These are phyloP conservation scores for Trilocha varians DNA, from an alignment of 2,888 invertebrate species.

Conservation along the genomic window DNA sequence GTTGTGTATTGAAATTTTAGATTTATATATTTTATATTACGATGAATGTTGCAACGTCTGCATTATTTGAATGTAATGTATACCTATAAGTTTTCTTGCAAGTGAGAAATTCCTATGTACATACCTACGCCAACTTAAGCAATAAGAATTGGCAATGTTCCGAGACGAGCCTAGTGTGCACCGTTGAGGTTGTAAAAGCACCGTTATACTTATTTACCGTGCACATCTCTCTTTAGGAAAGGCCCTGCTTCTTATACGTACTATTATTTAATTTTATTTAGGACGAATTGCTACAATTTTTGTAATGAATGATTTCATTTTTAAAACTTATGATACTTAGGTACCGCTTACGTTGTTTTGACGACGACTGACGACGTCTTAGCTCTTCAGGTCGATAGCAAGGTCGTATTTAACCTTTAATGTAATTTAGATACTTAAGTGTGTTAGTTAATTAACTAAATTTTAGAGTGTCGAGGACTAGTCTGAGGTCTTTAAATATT, in stretches of 20 bases:
- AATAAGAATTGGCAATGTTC: slow-evolving; percentile 70
- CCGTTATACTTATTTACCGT: slow-evolving; percentile 70
- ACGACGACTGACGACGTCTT: too few relatives aligned
- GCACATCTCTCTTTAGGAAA: slow-evolving; percentile 63
- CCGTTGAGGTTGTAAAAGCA: slow-evolving; percentile 61
- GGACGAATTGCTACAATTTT: not conserved
- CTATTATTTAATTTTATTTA: slow-evolving; percentile 11
- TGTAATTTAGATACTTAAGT: too few relatives aligned
- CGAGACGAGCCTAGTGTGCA: slow-evolving; percentile 51
- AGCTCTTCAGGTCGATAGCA: too few relatives aligned
- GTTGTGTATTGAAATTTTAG: slow-evolving; percentile 14
- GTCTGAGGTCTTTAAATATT: too few relatives aligned
- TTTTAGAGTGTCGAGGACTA: too few relatives aligned
- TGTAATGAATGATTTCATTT: too few relatives aligned
- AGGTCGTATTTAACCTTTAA: too few relatives aligned
- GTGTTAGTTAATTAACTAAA: too few relatives aligned
- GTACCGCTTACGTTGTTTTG: too few relatives aligned
- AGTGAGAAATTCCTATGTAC: slow-evolving; percentile 66
- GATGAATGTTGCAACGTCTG: too few relatives aligned
- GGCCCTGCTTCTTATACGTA: slow-evolving; percentile 42
- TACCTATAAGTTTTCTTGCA: slow-evolving; percentile 54
- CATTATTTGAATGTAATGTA: slow-evolving; percentile 39
- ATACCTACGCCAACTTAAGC: slow-evolving; percentile 37
- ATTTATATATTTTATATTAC: slow-evolving; percentile 26
- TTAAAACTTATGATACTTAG: too few relatives aligned